Conservation (phyloP, 2,888 invertebrate species). For the Synanthedon andrenaeformis region DNA sequence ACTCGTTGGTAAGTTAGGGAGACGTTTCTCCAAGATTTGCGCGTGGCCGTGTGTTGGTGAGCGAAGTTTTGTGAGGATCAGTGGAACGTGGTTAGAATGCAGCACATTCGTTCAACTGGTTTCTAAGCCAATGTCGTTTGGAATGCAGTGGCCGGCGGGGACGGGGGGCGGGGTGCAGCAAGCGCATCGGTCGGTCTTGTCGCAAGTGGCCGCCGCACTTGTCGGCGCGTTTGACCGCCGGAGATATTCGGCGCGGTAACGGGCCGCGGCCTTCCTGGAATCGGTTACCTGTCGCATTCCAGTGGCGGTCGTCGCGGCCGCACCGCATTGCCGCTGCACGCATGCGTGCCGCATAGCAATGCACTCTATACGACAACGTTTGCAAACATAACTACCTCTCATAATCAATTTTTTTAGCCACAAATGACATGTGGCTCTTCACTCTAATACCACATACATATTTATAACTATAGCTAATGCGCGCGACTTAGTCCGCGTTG, state of each 20-base stretch:
- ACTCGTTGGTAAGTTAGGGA: too few relatives aligned
- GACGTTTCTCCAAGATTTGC: too few relatives aligned
- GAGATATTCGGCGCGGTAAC: conserved; percentile 70
- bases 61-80: neutral
- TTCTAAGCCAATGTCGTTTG: conserved; percentile 64
- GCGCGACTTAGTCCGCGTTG: too few relatives aligned
- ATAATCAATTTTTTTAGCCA: neutral
- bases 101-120: conserved; percentile 54
- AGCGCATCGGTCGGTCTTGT: conserved; percentile 58
- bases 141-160: conserved; percentile 41
- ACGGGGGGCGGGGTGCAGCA: conserved; percentile 15
- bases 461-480: too few relatives aligned
- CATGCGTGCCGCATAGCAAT: conserved; percentile 20
- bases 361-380: neutral
- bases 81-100: conserved; percentile 30
- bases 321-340: conserved; percentile 6
- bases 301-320: conserved; percentile 37
- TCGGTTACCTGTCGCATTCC: conserved; percentile 70
- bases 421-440: too few relatives aligned
- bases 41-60: neutral
- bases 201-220: conserved; percentile 63
- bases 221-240: conserved; percentile 67
- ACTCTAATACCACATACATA: too few relatives aligned
- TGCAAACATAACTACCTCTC: conserved; percentile 3
- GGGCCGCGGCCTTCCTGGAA: conserved; percentile 69